Evolutionary conservation across 2,888 invertebrate genomes (phyloP).

Genomic region (Ophion ventricosus): DNA sequence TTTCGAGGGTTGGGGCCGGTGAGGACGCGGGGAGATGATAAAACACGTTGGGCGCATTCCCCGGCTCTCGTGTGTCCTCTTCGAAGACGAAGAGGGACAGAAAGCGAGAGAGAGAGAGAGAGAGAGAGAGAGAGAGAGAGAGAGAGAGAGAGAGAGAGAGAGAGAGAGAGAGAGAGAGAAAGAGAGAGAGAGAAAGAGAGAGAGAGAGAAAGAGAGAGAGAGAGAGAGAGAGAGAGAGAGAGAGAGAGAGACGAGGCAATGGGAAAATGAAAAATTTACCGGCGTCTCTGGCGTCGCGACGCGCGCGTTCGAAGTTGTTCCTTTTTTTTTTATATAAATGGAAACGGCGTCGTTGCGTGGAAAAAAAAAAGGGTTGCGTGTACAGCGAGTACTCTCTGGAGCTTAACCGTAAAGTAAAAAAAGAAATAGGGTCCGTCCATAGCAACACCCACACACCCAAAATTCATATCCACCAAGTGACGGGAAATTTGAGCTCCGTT

Average conservation of each 20-base stretch:
- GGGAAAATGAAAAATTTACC: constrained; percentile 69
- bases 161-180: constrained; percentile 10
- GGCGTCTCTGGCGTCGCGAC: constrained; percentile 15
- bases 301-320: constrained; percentile 21
- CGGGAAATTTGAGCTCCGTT: constrained; percentile 32
- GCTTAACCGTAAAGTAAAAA: constrained; percentile 15
- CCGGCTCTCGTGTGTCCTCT: constrained; percentile 1
- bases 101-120: constrained; percentile 24
- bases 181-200: constrained; percentile 12
- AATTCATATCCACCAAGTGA: neutral
- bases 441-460: constrained; percentile 9
- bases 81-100: neutral
- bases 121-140: neutral
- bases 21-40: constrained; percentile 35
- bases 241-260: constrained; percentile 43
- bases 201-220: constrained; percentile 18
- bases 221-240: constrained; percentile 7
- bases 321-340: constrained; percentile 32
- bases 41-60: constrained; percentile 29
- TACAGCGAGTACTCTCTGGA: constrained; percentile 1
- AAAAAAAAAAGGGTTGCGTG: constrained; percentile 10
- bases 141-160: constrained; percentile 17
- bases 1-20: constrained; percentile 15
- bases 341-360: constrained; percentile 24
- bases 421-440: constrained; percentile 49